These are phyloP conservation scores for Bombyx huttoni DNA, from an alignment of 2,888 invertebrate species.

Conservation along the genomic window DNA sequence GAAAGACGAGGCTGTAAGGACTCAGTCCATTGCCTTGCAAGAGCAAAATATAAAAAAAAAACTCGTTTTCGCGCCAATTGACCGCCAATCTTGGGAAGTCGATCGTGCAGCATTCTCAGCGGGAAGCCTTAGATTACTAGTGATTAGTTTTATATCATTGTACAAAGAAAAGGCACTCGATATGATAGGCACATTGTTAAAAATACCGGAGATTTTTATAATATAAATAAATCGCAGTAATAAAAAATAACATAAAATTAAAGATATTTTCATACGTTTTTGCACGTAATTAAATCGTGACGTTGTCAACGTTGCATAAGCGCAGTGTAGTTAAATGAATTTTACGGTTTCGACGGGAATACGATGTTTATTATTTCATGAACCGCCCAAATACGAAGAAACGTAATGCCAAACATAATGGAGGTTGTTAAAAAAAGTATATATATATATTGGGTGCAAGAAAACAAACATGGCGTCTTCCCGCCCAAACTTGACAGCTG, in stretches of 20 bases:
- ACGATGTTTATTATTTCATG: slow-evolving; percentile 19
- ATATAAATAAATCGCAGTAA: slow-evolving; percentile 45
- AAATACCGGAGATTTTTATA: slow-evolving; percentile 60
- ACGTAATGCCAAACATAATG: neutral
- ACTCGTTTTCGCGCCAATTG: too few species aligned
- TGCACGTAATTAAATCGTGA: slow-evolving; percentile 53
- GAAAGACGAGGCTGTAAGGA: too few species aligned
- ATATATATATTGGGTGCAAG: neutral
- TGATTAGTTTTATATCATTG: slow-evolving; percentile 54
- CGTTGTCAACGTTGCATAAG: slow-evolving; percentile 26
- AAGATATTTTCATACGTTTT: slow-evolving; percentile 71
- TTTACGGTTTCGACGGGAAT: slow-evolving; percentile 31
- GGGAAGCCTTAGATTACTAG: slow-evolving; percentile 36
- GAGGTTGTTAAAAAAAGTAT: neutral
- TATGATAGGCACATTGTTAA: slow-evolving; percentile 65
- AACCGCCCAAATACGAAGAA: neutral
- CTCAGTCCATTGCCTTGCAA: too few species aligned
- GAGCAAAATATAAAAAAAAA: too few species aligned
- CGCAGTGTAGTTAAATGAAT: slow-evolving; percentile 37
- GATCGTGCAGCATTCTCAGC: slow-evolving; percentile 2
- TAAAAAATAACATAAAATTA: slow-evolving; percentile 34
- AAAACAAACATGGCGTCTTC: slow-evolving; percentile 21
- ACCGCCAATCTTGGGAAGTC: neutral
- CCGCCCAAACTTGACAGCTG: slow-evolving; percentile 35
- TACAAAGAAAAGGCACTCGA: slow-evolving; percentile 56